These are phyloP conservation scores for Urocolius indicus DNA, from an alignment of 2,113 vertebrate genomes.

Conservation along the genomic window DNA sequence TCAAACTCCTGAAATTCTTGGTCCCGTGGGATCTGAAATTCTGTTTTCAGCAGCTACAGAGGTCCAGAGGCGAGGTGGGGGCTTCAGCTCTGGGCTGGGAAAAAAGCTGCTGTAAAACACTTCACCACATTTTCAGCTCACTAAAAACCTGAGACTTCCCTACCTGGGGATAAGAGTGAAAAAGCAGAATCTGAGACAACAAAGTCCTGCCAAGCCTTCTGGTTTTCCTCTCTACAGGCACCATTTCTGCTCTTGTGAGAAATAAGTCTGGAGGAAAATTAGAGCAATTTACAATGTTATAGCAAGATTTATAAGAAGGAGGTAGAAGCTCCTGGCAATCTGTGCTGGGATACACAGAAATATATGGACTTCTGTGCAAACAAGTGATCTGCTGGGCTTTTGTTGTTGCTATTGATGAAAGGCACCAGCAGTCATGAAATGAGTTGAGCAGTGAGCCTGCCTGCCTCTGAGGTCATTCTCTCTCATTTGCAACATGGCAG, in stretches of 20 bases:
- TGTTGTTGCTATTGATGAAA: neutral
- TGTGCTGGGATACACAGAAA: neutral
- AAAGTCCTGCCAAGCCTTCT: neutral
- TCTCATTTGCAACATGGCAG: neutral
- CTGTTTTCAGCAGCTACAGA: neutral
- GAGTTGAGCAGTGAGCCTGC: neutral
- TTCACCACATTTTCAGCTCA: neutral
- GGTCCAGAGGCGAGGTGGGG: neutral
- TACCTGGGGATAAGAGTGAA: neutral
- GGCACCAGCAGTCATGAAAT: neutral
- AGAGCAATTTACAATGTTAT: neutral
- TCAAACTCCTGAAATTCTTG: neutral
- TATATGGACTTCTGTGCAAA: neutral
- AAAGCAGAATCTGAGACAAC: neutral
- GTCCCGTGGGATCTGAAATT: neutral
- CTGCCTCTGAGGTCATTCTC: neutral
- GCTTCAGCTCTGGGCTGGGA: neutral
- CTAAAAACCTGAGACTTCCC: neutral
- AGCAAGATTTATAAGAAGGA: neutral
- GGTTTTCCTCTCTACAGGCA: neutral
- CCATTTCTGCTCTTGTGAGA: neutral
- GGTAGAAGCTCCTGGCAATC: neutral
- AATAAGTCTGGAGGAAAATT: neutral
- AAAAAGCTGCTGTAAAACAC: neutral
- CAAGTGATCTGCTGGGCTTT: fast-evolving